Percentiles rank a stretch among this genome's conserved stretches.
phyloP scores from a whole-genome alignment of 1,140 invertebrate genomes.

The Euwallacea similis region DNA sequence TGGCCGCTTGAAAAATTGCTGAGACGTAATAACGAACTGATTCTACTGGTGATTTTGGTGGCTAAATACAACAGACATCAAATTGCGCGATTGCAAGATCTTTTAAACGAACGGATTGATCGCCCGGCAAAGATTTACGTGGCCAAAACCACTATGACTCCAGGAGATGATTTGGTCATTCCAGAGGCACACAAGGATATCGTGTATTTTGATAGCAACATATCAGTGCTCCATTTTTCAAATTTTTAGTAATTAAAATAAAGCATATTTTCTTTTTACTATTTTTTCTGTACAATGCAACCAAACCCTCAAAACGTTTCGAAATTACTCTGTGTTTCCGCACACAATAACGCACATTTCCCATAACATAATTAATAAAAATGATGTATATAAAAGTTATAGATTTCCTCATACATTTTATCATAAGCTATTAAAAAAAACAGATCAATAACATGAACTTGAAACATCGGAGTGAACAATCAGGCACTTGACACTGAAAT shows the following conservation, averaged over 20 bases:
- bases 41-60: conserved; percentile 27
- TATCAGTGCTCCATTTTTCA: conserved; percentile 29
- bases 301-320: no score
- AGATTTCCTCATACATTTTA: no score
- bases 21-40: conserved; percentile 18
- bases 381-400: no score
- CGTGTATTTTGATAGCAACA: conserved; percentile 24
- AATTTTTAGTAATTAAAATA: conserved; percentile 20
- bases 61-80: conserved; percentile 33
- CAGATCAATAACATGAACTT: no score
- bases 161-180: conserved; percentile 25
- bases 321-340: no score
- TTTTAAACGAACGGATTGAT: conserved; percentile 14
- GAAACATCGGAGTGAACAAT: no score
- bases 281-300: background rate
- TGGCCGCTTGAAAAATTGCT: conserved; percentile 33
- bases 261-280: background rate
- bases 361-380: no score
- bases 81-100: conserved; percentile 26
- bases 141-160: conserved; percentile 10
- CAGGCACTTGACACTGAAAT: no score
- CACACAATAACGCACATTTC: no score
- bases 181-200: conserved; percentile 36
- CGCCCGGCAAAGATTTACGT: conserved; percentile 32
- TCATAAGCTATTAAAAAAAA: no score